Conservation (phyloP, 2,113 vertebrate genomes). For the Pomatorhinus ruficollis region DNA sequence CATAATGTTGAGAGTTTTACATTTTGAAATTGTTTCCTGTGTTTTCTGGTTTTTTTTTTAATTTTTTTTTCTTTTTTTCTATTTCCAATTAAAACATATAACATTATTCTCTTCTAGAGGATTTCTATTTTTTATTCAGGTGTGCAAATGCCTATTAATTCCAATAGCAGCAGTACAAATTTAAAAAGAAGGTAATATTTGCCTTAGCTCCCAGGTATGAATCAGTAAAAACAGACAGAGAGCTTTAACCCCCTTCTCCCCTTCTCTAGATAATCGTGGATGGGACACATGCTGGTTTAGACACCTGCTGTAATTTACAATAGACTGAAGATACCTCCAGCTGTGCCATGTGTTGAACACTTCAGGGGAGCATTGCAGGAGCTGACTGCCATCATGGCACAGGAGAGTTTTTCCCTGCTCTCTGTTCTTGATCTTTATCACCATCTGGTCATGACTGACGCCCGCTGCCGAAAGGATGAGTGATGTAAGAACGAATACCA, state of each 20-base stretch:
- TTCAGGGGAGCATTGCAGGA: neutral
- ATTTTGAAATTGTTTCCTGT: neutral
- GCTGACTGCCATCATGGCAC: neutral
- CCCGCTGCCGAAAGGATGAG: neutral
- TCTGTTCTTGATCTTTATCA: neutral
- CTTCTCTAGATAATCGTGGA: neutral
- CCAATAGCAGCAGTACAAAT: neutral
- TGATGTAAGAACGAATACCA: neutral
- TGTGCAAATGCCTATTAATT: neutral
- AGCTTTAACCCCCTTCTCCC: neutral
- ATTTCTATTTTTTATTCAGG: neutral
- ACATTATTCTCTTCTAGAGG: neutral
- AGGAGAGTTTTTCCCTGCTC: neutral
- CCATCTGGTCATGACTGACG: neutral
- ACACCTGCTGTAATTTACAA: neutral
- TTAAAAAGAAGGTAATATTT: neutral
- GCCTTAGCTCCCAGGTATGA: neutral
- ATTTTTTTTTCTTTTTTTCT: neutral
- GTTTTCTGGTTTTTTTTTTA: neutral
- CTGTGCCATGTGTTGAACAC: neutral
- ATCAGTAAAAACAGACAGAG: neutral
- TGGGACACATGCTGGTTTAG: neutral
- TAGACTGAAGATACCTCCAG: neutral
- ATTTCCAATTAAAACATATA: neutral
- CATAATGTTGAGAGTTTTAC: neutral